These are phyloP conservation scores for Neoascia interrupta DNA, from an alignment of 2,888 invertebrate genomes.

Conservation along the genomic window DNA sequence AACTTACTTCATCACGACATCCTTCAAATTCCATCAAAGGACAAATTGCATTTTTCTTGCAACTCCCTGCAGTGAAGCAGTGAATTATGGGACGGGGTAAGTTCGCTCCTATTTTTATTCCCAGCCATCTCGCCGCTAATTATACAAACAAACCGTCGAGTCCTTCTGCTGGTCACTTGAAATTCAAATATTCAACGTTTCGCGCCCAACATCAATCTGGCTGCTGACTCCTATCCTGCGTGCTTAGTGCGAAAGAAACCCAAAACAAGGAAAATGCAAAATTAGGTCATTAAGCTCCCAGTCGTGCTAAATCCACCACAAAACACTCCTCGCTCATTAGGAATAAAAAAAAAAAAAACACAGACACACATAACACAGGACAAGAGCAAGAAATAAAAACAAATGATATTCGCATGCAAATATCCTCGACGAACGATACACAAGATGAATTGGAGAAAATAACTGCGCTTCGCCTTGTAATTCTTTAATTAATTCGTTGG, in stretches of 20 bases:
- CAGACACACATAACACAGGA: neutral
- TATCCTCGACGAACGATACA: slow-evolving; percentile 32
- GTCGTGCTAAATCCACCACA: neutral
- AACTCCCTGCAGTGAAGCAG: too few relatives aligned
- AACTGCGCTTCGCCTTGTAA: slow-evolving; percentile 37
- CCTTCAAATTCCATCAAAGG: too few relatives aligned
- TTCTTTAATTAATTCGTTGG: slow-evolving; percentile 54
- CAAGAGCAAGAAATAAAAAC: slow-evolving; percentile 27
- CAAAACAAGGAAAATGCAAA: slow-evolving; percentile 16
- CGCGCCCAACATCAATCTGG: slow-evolving; percentile 21
- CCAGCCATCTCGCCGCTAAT: too few relatives aligned
- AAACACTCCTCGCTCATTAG: slow-evolving; percentile 40
- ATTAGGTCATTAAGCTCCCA: slow-evolving; percentile 41
- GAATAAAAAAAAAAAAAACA: slow-evolving; percentile 28
- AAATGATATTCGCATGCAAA: slow-evolving; percentile 61
- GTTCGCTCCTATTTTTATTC: too few relatives aligned
- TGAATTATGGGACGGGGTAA: too few relatives aligned
- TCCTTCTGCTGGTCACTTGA: slow-evolving; percentile 4
- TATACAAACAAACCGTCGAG: neutral
- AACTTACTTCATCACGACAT: too few relatives aligned
- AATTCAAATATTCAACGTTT: slow-evolving; percentile 16
- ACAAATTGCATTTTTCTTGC: too few relatives aligned
- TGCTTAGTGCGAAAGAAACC: neutral
- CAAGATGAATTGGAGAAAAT: slow-evolving; percentile 36
- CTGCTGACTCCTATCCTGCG: neutral